Evolutionary conservation across 2,888 invertebrate genomes (phyloP).

Genomic region (Melieria crassipennis): DNA sequence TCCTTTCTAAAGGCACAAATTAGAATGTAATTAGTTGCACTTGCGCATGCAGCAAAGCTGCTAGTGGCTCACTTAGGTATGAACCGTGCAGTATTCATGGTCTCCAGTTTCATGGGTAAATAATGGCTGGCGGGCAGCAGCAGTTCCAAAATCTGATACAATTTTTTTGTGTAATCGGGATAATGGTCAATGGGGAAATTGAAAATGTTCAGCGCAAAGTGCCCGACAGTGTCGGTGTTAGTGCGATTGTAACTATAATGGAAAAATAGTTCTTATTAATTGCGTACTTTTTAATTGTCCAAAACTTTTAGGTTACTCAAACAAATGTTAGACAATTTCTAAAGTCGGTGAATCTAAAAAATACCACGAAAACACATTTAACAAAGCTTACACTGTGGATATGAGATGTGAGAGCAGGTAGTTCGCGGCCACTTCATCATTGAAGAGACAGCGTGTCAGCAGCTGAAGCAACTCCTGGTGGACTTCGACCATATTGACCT

Average conservation of each 20-base stretch:
- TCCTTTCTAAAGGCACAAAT: conserved; percentile 74
- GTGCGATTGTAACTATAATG: conserved; percentile 70
- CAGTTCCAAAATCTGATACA: conserved; percentile 77
- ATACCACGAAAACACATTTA: too few relatives aligned
- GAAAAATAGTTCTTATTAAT: conserved; percentile 6
- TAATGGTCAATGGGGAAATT: conserved; percentile 72
- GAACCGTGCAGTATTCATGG: conserved; percentile 78
- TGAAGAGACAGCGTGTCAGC: conserved; percentile 80
- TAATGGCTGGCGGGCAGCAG: conserved; percentile 83
- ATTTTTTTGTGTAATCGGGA: conserved; percentile 70
- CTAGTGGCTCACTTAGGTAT: conserved; percentile 75
- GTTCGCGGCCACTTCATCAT: conserved; percentile 86
- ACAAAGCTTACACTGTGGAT: conserved; percentile 77
- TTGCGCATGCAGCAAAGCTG: too few relatives aligned
- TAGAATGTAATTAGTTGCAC: background rate
- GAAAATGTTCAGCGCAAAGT: conserved; percentile 85
- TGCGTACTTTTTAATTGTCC: too few relatives aligned
- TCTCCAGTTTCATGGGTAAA: conserved; percentile 80
- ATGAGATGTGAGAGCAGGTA: conserved; percentile 87
- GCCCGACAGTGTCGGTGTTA: conserved; percentile 80
- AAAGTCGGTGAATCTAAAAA: too few relatives aligned
- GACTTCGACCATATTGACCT: conserved; percentile 56
- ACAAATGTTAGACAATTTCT: too few relatives aligned
- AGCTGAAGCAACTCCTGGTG: conserved; percentile 77
- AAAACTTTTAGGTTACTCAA: too few relatives aligned